These are phyloP conservation scores for Peribatodes rhomboidaria DNA, from an alignment of 2,888 invertebrate genomes.

Conservation along the genomic window DNA sequence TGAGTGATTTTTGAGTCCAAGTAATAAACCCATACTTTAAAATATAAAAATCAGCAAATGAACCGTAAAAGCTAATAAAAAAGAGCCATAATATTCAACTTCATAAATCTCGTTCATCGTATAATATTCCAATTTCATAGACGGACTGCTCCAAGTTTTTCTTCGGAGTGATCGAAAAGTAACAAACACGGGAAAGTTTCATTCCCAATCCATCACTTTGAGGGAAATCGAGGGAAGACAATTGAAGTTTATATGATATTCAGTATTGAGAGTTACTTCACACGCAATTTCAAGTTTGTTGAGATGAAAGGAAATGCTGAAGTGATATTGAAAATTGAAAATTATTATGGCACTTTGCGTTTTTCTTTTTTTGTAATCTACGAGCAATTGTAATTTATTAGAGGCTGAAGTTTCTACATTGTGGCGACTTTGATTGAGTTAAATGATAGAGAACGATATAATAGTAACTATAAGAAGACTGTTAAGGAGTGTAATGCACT, in stretches of 20 bases:
- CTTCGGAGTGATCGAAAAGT: constrained; percentile 62
- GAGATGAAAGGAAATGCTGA: constrained; percentile 33
- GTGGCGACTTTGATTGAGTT: no score
- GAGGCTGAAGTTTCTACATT: no score
- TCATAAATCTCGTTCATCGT: constrained; percentile 31
- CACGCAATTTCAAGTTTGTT: constrained; percentile 31
- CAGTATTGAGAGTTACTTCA: constrained; percentile 39
- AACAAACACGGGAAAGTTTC: constrained; percentile 64
- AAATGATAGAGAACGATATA: no score
- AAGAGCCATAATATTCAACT: constrained; percentile 10
- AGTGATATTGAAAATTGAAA: constrained; percentile 19
- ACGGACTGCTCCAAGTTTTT: constrained; percentile 40
- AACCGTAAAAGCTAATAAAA: constrained; percentile 8
- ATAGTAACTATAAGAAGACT: no score
- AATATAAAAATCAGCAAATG: background rate
- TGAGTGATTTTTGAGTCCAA: no score
- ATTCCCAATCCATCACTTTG: constrained; percentile 61
- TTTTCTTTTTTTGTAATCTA: constrained; percentile 7
- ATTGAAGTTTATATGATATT: constrained; percentile 56
- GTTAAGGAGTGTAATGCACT: no score
- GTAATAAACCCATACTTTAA: no score
- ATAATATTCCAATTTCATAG: constrained; percentile 43
- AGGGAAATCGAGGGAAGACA: constrained; percentile 57
- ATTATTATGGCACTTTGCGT: background rate
- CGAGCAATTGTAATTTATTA: background rate